These are phyloP conservation scores for Tinea trinotella DNA, from an alignment of 2,888 invertebrate species.

Conservation along the genomic window DNA sequence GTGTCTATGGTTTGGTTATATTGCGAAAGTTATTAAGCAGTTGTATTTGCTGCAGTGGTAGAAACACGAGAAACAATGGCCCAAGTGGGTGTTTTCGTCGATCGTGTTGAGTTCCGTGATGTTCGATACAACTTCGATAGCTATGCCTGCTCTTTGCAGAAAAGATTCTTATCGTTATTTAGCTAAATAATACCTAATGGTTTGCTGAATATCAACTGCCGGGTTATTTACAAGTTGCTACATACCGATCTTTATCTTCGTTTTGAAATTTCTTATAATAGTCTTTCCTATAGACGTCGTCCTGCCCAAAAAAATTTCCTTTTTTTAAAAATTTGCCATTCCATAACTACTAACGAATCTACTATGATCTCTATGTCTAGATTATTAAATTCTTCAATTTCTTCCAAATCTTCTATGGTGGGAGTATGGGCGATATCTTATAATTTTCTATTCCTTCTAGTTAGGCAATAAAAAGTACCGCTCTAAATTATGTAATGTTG, in stretches of 20 bases:
- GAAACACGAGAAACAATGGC: constrained; percentile 12
- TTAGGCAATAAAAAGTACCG: no score
- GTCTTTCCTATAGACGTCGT: no score
- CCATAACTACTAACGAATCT: no score
- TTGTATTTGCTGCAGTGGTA: constrained; percentile 5
- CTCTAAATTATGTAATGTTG: no score
- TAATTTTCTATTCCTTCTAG: no score
- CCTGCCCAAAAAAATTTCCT: no score
- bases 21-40: constrained; percentile 11
- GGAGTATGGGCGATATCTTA: no score
- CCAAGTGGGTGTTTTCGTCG: constrained; percentile 6
- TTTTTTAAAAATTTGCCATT: no score
- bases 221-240: background rate
- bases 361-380: no score
- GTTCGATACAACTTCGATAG: background rate
- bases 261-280: background rate
- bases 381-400: no score
- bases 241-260: background rate
- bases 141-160: constrained; percentile 7
- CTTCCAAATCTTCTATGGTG: no score
- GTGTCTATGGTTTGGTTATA: constrained; percentile 1
- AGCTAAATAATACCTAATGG: background rate
- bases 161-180: background rate
- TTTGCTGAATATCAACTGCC: background rate
- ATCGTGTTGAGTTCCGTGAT: constrained; percentile 10